These are phyloP conservation scores for Morone saxatilis DNA, from an alignment of 2,113 vertebrate species.

Conservation along the genomic window DNA sequence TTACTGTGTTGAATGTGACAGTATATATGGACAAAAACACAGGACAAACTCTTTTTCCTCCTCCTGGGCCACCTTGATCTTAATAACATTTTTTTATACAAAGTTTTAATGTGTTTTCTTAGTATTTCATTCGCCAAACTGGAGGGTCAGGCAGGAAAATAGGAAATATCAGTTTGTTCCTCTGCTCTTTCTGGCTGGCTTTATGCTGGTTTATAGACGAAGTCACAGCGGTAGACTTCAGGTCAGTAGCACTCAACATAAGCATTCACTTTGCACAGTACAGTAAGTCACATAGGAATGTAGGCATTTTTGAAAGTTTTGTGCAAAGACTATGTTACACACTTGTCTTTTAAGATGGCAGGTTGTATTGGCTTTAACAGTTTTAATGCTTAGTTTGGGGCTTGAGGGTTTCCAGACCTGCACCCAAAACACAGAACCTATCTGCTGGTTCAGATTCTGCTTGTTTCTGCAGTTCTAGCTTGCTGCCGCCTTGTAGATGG, in stretches of 20 bases:
- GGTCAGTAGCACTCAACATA: slow-evolving; percentile 31
- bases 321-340: slow-evolving; percentile 7
- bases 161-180: not conserved
- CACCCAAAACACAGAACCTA: slow-evolving; percentile 2
- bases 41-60: slow-evolving; percentile 1
- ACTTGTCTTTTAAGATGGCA: not conserved
- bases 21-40: slow-evolving; percentile 9
- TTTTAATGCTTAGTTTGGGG: not conserved
- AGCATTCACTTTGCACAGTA: slow-evolving; percentile 32
- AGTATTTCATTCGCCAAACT: not conserved
- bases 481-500: not conserved
- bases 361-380: not conserved
- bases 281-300: slow-evolving; percentile 24
- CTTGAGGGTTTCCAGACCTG: slow-evolving; percentile 2
- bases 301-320: slow-evolving; percentile 6
- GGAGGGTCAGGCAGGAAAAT: not conserved
- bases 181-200: not conserved
- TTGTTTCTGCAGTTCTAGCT: slow-evolving; percentile 13
- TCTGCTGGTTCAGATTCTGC: slow-evolving; percentile 82
- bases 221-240: slow-evolving; percentile 20
- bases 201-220: slow-evolving; percentile 21
- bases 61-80: not conserved
- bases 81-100: not conserved
- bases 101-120: not conserved
- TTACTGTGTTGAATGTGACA: slow-evolving; percentile 23